These are phyloP conservation scores for Apotomis betuletana DNA, from an alignment of 2,888 invertebrate species.

Conservation along the genomic window DNA sequence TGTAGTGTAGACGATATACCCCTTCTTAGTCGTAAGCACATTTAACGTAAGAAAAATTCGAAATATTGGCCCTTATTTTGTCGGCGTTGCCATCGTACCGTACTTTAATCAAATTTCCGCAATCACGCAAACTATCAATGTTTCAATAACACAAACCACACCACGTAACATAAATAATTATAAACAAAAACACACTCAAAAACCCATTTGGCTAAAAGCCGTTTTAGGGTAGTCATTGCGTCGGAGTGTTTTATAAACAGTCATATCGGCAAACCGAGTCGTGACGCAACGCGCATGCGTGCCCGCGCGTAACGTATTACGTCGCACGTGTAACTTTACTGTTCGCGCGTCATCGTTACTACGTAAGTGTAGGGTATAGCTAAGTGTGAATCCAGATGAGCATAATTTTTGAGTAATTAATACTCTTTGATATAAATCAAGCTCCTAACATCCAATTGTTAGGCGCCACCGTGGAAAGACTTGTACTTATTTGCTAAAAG, in stretches of 20 bases:
- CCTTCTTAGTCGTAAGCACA: too few species aligned
- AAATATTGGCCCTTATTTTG: too few species aligned
- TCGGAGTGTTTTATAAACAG: conserved; percentile 34
- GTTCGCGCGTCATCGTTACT: conserved; percentile 11
- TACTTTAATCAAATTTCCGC: neutral
- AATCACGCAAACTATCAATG: neutral
- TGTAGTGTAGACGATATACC: too few species aligned
- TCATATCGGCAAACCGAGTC: conserved; percentile 27
- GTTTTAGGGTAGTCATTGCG: conserved; percentile 31
- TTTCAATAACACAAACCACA: neutral
- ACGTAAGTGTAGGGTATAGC: neutral
- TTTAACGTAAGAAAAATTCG: too few species aligned
- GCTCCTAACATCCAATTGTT: too few species aligned
- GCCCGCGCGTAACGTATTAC: conserved; percentile 47
- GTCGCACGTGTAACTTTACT: conserved; percentile 31
- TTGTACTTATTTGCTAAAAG: too few species aligned
- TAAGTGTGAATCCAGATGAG: too few species aligned
- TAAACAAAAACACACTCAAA: conserved; percentile 7
- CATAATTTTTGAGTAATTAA: too few species aligned
- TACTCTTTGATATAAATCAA: too few species aligned
- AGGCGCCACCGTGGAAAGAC: too few species aligned
- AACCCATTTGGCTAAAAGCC: conserved; percentile 27
- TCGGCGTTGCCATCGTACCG: neutral
- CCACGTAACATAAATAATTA: conserved; percentile 2
- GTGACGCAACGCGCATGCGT: conserved; percentile 49